phyloP scores from a whole-genome alignment of 1,140 invertebrate species.

The Drosophila tani region DNA sequence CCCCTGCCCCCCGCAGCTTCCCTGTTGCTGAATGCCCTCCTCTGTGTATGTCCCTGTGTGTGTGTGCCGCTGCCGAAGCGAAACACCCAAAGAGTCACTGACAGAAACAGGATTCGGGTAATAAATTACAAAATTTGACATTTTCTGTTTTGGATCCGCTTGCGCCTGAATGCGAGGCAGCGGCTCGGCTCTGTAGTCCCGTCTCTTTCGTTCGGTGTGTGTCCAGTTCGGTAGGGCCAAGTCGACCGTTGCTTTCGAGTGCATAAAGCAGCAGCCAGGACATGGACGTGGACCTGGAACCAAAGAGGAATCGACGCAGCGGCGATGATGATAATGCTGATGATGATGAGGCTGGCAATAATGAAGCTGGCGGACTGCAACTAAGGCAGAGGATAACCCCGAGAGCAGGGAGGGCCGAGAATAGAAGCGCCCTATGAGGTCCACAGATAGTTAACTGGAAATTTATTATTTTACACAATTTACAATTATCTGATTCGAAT shows the following conservation, averaged over 20 bases:
- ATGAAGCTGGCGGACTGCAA: conserved; percentile 31
- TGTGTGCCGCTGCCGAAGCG: conserved; percentile 55
- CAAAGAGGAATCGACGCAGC: conserved; percentile 28
- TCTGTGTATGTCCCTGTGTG: neutral
- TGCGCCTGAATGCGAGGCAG: conserved; percentile 61
- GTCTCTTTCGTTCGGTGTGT: conserved; percentile 44
- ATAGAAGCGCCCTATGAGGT: conserved; percentile 77
- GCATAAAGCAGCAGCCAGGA: conserved; percentile 28
- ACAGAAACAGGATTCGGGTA: conserved; percentile 85
- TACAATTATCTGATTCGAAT: conserved; percentile 84
- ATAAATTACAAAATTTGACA: conserved; percentile 85
- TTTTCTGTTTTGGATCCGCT: conserved; percentile 85
- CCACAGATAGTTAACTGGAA: conserved; percentile 80
- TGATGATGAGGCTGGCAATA: conserved; percentile 14
- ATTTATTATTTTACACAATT: conserved; percentile 84
- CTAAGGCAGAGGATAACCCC: conserved; percentile 19
- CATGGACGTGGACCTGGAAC: conserved; percentile 40
- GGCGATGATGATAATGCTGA: conserved; percentile 15
- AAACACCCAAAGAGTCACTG: conserved; percentile 79
- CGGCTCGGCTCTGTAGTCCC: conserved; percentile 11
- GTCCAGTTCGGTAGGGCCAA: conserved; percentile 50
- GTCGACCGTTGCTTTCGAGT: conserved; percentile 46
- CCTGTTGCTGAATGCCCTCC: conserved; percentile 23
- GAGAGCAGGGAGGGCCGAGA: conserved; percentile 13
- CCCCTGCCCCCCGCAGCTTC: conserved; percentile 6